Conservation (phyloP, 2,113 vertebrate species). For the Ailurus styani region DNA sequence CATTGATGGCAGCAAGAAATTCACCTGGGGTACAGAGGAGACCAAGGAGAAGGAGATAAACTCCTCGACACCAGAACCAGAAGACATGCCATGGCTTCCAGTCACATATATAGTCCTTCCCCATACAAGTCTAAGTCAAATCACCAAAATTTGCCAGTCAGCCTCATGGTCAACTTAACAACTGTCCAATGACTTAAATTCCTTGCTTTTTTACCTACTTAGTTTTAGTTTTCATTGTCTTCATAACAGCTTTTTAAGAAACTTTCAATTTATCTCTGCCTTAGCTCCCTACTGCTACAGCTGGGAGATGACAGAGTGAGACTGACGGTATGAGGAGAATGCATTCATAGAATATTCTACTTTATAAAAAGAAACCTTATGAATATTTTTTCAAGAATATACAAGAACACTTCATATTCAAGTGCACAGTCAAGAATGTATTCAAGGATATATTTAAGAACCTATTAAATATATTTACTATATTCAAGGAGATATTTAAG, state of each 20-base stretch:
- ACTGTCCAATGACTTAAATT: background rate
- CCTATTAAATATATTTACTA: background rate
- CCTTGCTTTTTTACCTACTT: background rate
- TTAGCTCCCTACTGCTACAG: background rate
- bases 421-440: background rate
- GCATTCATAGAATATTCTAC: background rate
- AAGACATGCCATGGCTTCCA: background rate
- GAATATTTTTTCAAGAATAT: background rate
- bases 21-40: background rate
- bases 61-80: background rate
- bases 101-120: background rate
- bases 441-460: conserved; percentile 15
- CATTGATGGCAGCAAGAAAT: background rate
- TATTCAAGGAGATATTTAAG: background rate
- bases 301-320: background rate
- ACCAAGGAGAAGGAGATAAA: background rate
- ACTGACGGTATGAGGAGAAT: background rate
- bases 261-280: background rate
- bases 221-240: background rate
- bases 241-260: background rate
- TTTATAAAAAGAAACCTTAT: background rate
- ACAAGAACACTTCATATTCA: conserved; percentile 15
- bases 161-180: background rate
- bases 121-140: background rate
- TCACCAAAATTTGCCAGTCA: background rate